Base-by-base conservation (phyloP, 2,797 vertebrate species). In the Gymnopithys bicolor region DNA sequence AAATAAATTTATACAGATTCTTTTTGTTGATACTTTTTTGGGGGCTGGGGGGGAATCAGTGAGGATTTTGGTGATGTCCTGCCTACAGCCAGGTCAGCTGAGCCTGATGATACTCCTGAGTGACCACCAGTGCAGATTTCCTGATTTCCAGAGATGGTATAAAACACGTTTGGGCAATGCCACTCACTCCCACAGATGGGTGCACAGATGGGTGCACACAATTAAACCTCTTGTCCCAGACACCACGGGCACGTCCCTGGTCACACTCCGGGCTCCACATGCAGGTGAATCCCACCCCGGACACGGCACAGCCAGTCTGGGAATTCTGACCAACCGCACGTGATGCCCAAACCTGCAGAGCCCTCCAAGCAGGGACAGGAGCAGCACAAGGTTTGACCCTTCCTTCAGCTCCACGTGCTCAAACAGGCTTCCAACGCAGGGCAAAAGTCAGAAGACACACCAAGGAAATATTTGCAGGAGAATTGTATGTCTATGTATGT, bases 221-320 rank as follows among this genome's bases (percentile, higher is more conserved):
- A 64, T 39, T 4, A 6, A n/a, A 56, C 25, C 79, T 64, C 59
- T 58, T 22, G 49, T 4, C 53, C 0, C 1, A 49, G 60, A 12
- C 4, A 28, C 4, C 24, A 14, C 5, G 1, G 1, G 8, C 2
- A 8, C 0, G 0, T 9, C 19, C 28, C 14, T 0, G 22, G 52
- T 4, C 62, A 21, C 39, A 16, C 17, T 7, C 0, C 0, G 35
- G 19, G 56, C 13, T 58, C 60, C 84, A 60, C 1, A 13, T 14
- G 58, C 43, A 8, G 0, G 25, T 18, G 64, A 8, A 51, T 10
- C 5, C 41, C 62, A 48, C 30, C 41, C 28, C 12, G 0, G 11
- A 2, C 48, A 30, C 45, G 28, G 37, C 8, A 32, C 39, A 9
- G 2, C 33, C 80, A 67, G 74, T 52, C 14, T 37, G 37, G 48